Conservation (phyloP, 1,140 invertebrate genomes). For the Asbolus verrucosus region DNA sequence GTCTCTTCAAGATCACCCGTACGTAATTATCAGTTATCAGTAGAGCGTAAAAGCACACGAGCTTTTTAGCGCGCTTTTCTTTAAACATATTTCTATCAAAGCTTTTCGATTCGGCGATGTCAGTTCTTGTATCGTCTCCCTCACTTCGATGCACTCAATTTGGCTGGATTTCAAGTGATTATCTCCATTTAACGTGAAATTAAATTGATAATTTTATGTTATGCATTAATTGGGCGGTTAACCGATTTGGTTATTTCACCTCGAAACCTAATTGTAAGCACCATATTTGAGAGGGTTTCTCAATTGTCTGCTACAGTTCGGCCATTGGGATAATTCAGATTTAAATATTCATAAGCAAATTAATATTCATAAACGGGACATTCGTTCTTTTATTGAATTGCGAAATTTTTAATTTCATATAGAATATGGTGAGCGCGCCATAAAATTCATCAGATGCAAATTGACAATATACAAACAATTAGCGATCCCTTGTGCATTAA, state of each 20-base stretch:
- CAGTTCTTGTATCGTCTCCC: constrained; percentile 38
- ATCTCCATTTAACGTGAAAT: constrained; percentile 29
- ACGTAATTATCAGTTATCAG: constrained; percentile 65
- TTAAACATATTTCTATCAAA: constrained; percentile 52
- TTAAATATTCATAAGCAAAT: constrained; percentile 38
- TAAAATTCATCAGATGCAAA: constrained; percentile 64
- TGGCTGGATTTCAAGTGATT: constrained; percentile 17
- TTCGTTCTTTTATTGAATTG: constrained; percentile 42
- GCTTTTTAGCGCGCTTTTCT: constrained; percentile 62
- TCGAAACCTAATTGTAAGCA: constrained; percentile 14
- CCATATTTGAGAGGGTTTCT: constrained; percentile 19
- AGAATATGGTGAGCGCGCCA: constrained; percentile 46
- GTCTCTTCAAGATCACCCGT: constrained; percentile 64
- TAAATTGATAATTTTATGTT: too few species aligned
- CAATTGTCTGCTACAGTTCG: constrained; percentile 38
- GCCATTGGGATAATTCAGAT: constrained; percentile 2
- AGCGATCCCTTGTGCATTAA: constrained; percentile 59
- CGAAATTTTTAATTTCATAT: constrained; percentile 47
- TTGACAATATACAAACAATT: constrained; percentile 65
- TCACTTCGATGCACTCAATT: constrained; percentile 43
- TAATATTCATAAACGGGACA: constrained; percentile 44
- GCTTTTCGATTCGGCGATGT: constrained; percentile 44
- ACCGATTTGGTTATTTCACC: constrained; percentile 22
- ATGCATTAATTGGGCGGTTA: too few species aligned
- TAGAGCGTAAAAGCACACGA: constrained; percentile 60